Evolutionary conservation across 2,888 invertebrate species (phyloP), one percentile per base, ranked within the genome.

Genomic region (Bombyx huttoni): DNA sequence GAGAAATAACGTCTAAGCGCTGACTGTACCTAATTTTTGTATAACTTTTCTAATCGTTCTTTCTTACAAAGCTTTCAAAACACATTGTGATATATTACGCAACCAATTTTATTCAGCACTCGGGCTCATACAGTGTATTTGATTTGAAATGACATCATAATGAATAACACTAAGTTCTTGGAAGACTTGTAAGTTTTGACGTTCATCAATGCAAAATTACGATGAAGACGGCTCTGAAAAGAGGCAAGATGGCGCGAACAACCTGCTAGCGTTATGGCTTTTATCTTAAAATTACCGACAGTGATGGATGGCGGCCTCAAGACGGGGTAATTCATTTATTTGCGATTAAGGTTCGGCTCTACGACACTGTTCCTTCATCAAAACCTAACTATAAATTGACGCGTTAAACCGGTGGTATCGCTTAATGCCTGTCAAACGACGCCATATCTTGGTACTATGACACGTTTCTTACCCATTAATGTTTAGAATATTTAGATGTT

Each of bases 231-330:
- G 9, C 1, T 8, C 40, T 40, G 40, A 40, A 40, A 40, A 40
- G 40, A 12, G 40, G 46, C 46, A 48, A 50, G 51, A 53, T 57
- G 53, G 48, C 53, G 56, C 52, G 64, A 66, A 59, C 65, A 70
- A 67, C 61, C 64, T 65, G 66, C 60, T 71, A 61, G 61, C 69
- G 68, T 68, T 69, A 72, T 64, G 63, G 75, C 73, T 77, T 79
- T 79, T 79, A 79, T 82, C 78, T 81, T 76, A 78, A 81, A 81
- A 80, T 80, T 73, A 72, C 58, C 63, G 81, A 81, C 80, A 73
- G 72, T 83, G 81, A 83, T 81, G 74, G 82, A 84, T 82, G 78
- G 61, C 60, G 67, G 66, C 60, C 58, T 55, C 55, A 53, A 8
- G 50, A 56, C 63, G 58, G 63, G 70, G 70, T 81, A 81, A 83